These are phyloP conservation scores for Takifugu ocellatus DNA, from an alignment of 2,797 vertebrate genomes.

Conservation along the genomic window DNA sequence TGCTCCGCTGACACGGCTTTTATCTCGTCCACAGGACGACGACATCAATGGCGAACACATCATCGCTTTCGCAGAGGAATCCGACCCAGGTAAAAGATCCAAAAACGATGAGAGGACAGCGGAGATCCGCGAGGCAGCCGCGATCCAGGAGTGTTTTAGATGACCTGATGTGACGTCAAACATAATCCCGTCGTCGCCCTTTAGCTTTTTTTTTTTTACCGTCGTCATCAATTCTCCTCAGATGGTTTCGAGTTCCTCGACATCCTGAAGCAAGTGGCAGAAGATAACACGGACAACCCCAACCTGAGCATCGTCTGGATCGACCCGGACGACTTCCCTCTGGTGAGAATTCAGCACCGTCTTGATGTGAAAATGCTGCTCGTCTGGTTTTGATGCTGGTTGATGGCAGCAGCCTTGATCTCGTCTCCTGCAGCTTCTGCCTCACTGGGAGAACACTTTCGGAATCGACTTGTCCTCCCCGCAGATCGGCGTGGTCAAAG, in stretches of 20 bases:
- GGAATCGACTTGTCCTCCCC: slow-evolving; percentile 85
- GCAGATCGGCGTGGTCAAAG: slow-evolving; percentile 88
- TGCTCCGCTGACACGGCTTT: neutral
- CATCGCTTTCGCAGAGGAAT: slow-evolving; percentile 87
- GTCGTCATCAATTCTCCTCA: slow-evolving; percentile 42
- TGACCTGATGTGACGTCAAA: neutral
- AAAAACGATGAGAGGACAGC: too few species aligned
- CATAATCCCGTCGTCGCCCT: neutral
- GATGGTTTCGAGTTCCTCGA: slow-evolving; percentile 91
- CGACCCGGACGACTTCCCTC: slow-evolving; percentile 89
- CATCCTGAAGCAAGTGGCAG: slow-evolving; percentile 85
- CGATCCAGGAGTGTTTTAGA: neutral
- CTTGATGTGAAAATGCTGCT: neutral
- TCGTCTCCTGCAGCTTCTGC: slow-evolving; percentile 76
- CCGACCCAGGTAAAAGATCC: slow-evolving; percentile 78
- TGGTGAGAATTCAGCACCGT: slow-evolving; percentile 70
- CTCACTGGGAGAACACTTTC: slow-evolving; percentile 91
- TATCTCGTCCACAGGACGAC: slow-evolving; percentile 74
- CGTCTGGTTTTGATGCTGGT: too few species aligned
- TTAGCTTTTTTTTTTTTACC: neutral
- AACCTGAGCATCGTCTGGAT: slow-evolving; percentile 92
- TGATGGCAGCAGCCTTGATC: too few species aligned
- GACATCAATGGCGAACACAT: slow-evolving; percentile 85
- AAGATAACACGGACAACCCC: slow-evolving; percentile 87
- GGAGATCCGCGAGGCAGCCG: too few species aligned